Evolutionary conservation across 2,113 vertebrate genomes (phyloP), one percentile per base, ranked within the genome.

Genomic region (Phalacrocorax pelagicus): DNA sequence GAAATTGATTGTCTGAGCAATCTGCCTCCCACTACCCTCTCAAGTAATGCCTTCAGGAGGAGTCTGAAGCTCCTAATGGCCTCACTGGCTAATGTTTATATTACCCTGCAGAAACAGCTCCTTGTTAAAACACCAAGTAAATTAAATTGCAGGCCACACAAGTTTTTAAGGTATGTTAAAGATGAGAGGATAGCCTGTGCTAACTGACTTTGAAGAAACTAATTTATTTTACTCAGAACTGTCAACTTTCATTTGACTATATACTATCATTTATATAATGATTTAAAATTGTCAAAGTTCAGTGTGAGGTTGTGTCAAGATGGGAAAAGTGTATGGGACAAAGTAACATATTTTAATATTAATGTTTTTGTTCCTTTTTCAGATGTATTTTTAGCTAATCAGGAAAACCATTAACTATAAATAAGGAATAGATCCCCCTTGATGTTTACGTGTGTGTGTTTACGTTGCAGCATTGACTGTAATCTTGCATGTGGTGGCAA

Each of bases 1-100:
- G 40, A 90, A 96, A 77, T 65, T 54, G 71, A 65, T 90, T 78
- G 80, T 96, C 62, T 69, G 54, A 86, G 58, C 46, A 95, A 85
- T 87, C 40, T 91, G 20, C 44, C 36, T 97, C 47, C 30, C 23
- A 69, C n/a, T 84, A 74, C 40, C 15, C 38, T 86, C 57, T 62
- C 66, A 94, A 85, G 36, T n/a, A 93, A 95, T 82, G 65, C 27
- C 46, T 84, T 85, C 49, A 73, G 62, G 82, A 94, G 63, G 47
- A 55, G 5, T 83, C 67, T 74, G 38, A 86, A 92, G 44, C 51
- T 87, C 23, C 32, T 88, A 81, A 79, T 66, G 66, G 88, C 27
- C n/a, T 70, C 9, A 26, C 16, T 84, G 70, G 12, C 58, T 88
- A 59, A 92, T 66, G 73, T 30, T 86, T 63, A 34, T 32, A 40